These are phyloP conservation scores for Aspiorhynchus laticeps DNA, from an alignment of 2,113 vertebrate genomes.

Conservation along the genomic window DNA sequence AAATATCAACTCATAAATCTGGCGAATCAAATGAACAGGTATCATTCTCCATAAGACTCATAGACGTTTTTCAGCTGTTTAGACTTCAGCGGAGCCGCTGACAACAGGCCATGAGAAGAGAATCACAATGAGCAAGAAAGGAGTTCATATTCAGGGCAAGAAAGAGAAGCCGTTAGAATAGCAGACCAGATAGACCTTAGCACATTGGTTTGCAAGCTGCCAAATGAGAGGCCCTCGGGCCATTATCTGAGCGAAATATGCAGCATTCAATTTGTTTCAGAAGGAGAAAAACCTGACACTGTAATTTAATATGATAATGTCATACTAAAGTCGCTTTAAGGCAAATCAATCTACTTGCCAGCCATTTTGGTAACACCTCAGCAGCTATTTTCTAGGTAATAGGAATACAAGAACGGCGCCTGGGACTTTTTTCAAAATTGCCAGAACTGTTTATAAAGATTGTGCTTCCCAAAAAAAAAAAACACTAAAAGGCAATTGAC, in stretches of 20 bases:
- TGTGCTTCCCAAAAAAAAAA: background rate
- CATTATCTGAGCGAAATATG: conserved; percentile 37
- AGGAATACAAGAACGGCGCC: background rate
- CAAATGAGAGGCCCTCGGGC: conserved; percentile 47
- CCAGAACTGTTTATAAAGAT: background rate
- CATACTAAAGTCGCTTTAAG: conserved; percentile 12
- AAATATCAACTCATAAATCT: background rate
- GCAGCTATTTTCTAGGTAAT: background rate
- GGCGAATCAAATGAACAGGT: conserved; percentile 30
- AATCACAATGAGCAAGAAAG: conserved; percentile 48
- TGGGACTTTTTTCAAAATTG: background rate
- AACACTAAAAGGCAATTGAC: background rate
- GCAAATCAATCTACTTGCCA: background rate
- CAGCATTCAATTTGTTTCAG: conserved; percentile 38
- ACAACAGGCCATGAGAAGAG: conserved; percentile 43
- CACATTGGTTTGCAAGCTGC: conserved; percentile 32
- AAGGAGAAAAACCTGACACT: conserved; percentile 22
- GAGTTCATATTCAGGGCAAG: conserved; percentile 52
- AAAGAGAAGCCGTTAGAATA: conserved; percentile 31
- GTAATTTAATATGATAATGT: conserved; percentile 45
- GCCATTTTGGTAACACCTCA: conserved; percentile 11
- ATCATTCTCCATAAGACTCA: conserved; percentile 23
- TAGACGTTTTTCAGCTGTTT: conserved; percentile 37
- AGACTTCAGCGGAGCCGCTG: conserved; percentile 24
- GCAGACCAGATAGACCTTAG: conserved; percentile 36